These are phyloP conservation scores for Synanceia verrucosa DNA, from an alignment of 2,797 vertebrate genomes.

Conservation along the genomic window DNA sequence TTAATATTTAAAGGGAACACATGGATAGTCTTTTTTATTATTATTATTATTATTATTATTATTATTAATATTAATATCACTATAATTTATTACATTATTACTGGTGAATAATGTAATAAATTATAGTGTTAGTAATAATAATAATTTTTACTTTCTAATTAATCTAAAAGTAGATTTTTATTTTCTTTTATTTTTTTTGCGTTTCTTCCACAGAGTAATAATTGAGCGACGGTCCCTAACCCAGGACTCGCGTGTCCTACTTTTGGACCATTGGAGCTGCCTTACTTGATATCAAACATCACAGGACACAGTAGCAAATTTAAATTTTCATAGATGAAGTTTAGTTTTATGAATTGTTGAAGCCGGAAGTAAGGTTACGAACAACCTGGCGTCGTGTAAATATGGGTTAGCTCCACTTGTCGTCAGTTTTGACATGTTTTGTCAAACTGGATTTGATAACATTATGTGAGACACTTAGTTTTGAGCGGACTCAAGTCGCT, in stretches of 20 bases:
- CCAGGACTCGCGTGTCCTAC: neutral
- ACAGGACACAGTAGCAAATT: rapidly evolving
- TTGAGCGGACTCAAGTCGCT: no score
- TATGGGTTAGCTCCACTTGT: neutral
- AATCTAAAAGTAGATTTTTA: no score
- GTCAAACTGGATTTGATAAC: neutral
- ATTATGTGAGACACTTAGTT: no score
- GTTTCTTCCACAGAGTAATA: neutral
- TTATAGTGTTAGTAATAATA: no score
- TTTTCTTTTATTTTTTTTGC: neutral
- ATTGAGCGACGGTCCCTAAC: conserved; percentile 21
- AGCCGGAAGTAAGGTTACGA: neutral
- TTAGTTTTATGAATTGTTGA: neutral
- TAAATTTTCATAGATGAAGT: neutral
- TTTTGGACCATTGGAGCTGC: neutral
- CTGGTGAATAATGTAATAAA: no score
- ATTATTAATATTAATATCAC: no score
- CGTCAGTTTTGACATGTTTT: neutral
- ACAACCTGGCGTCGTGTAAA: no score
- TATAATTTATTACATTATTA: no score
- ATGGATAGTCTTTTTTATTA: no score
- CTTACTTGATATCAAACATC: neutral
- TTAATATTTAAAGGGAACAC: no score
- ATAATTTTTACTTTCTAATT: no score
- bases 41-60: no score